Conservation (phyloP, 2,888 invertebrate genomes). For the Sceliomorpha sp. region DNA sequence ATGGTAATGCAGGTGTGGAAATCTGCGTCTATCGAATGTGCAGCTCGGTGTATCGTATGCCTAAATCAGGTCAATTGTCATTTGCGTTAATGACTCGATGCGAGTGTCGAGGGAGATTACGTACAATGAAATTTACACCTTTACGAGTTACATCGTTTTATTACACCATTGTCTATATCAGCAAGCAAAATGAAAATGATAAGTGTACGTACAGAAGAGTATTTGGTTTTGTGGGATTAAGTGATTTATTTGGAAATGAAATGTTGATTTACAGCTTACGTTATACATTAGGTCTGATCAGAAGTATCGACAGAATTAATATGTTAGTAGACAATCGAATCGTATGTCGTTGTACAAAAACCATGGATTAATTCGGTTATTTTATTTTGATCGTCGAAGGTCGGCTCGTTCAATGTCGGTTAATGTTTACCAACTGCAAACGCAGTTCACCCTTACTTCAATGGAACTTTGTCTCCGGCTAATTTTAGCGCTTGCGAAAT, state of each 20-base stretch:
- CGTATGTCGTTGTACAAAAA: neutral
- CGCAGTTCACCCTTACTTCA: slow-evolving; percentile 38
- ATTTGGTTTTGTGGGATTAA: too few species aligned
- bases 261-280: slow-evolving; percentile 18
- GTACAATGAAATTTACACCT: slow-evolving; percentile 19
- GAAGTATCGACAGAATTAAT: too few species aligned
- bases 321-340: neutral
- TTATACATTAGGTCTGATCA: too few species aligned
- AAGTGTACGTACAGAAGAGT: too few species aligned
- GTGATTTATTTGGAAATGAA: slow-evolving; percentile 13
- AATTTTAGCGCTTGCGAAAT: slow-evolving; percentile 51
- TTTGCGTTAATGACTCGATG: slow-evolving; percentile 6
- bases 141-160: slow-evolving; percentile 23
- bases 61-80: slow-evolving; percentile 26
- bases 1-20: slow-evolving; percentile 36
- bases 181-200: slow-evolving; percentile 34
- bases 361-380: too few species aligned
- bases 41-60: slow-evolving; percentile 38
- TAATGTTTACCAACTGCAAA: slow-evolving; percentile 44
- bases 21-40: slow-evolving; percentile 40
- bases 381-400: slow-evolving; percentile 30
- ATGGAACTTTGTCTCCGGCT: slow-evolving; percentile 48
- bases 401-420: slow-evolving; percentile 49
- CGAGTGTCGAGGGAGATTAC: slow-evolving; percentile 2
- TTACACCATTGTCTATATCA: slow-evolving; percentile 16